These are phyloP conservation scores for Bos javanicus DNA, from an alignment of 2,113 vertebrate species.

Conservation along the genomic window DNA sequence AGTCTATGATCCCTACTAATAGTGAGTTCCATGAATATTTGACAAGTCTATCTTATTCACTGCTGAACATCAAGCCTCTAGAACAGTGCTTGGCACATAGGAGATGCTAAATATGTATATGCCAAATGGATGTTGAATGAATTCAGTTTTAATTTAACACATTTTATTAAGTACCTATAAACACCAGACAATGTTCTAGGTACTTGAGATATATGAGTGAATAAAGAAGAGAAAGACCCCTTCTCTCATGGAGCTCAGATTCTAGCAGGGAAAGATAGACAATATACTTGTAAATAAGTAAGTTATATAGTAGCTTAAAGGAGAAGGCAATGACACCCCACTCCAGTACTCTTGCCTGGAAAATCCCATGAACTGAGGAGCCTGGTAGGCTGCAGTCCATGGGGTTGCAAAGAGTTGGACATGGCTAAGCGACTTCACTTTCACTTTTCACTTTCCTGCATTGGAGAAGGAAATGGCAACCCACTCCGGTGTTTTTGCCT, in stretches of 20 bases:
- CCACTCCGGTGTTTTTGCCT: too few relatives aligned
- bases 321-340: too few relatives aligned
- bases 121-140: neutral
- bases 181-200: neutral
- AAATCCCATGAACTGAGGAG: too few relatives aligned
- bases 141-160: neutral
- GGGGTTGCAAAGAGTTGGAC: too few relatives aligned
- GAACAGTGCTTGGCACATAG: neutral
- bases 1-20: neutral
- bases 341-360: too few relatives aligned
- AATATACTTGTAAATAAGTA: neutral
- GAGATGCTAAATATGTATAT: neutral
- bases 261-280: neutral
- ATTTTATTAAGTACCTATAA: neutral
- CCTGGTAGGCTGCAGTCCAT: too few relatives aligned
- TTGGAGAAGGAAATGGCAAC: too few relatives aligned
- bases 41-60: neutral
- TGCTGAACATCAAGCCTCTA: neutral
- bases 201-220: neutral
- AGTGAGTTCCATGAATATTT: neutral
- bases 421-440: too few relatives aligned
- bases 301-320: neutral
- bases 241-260: neutral
- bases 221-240: neutral
- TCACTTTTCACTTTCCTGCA: too few relatives aligned